Percentiles rank a stretch among this genome's conserved stretches.
Evolutionary conservation across 2,113 vertebrate species (phyloP).

Genomic region (Tauraco erythrolophus): DNA sequence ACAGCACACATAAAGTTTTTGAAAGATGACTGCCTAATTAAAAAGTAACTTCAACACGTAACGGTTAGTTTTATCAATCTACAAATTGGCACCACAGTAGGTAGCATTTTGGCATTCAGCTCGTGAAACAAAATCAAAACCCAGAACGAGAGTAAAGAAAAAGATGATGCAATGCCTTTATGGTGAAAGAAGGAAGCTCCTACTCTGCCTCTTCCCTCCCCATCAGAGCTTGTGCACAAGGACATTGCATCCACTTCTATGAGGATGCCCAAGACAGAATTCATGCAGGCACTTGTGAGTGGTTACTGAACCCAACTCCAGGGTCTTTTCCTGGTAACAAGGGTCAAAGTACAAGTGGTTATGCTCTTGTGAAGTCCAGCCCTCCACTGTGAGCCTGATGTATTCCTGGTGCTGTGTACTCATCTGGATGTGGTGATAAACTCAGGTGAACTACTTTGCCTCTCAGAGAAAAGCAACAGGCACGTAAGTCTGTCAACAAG

Average conservation of each 20-base stretch:
- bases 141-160: not conserved
- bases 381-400: not conserved
- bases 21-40: not conserved
- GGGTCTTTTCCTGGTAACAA: not conserved
- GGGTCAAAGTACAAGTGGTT: not conserved
- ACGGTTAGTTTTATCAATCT: not conserved
- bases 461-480: not conserved
- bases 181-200: not conserved
- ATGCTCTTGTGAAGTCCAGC: not conserved
- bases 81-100: not conserved
- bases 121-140: not conserved
- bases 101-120: not conserved
- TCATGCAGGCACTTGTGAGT: not conserved
- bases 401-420: not conserved
- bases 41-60: not conserved
- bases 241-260: not conserved
- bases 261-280: not conserved
- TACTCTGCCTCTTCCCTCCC: accelerated
- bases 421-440: not conserved
- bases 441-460: not conserved
- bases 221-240: not conserved
- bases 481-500: not conserved
- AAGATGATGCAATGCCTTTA: not conserved
- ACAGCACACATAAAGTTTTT: not conserved
- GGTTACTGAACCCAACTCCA: not conserved